Percentiles rank a stretch among this genome's conserved stretches.
These are phyloP conservation scores for Onchidella celtica DNA, from an alignment of 2,888 invertebrate genomes.

Conservation along the genomic window DNA sequence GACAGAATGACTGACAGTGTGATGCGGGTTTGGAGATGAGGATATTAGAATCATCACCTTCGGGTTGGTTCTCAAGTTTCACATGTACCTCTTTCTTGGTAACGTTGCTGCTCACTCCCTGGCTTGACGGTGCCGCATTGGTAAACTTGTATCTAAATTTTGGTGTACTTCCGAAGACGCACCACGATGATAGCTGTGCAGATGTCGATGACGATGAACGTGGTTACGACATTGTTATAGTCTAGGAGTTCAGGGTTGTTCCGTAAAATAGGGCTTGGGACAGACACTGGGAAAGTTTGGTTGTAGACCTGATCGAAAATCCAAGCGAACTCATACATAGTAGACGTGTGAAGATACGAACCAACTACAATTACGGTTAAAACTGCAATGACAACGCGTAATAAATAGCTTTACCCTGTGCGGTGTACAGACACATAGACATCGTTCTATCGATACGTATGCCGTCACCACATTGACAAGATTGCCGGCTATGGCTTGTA, in stretches of 20 bases:
- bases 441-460: background rate
- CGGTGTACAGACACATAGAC: background rate
- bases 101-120: no score
- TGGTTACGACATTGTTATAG: background rate
- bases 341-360: background rate
- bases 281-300: background rate
- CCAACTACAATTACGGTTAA: background rate
- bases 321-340: background rate
- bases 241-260: background rate
- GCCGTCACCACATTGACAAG: background rate
- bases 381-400: background rate
- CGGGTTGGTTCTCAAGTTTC: no score
- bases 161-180: background rate
- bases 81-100: no score
- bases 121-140: no score
- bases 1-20: no score
- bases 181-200: background rate
- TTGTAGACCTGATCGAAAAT: background rate
- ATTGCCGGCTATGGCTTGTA: background rate
- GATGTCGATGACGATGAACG: background rate
- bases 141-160: background rate
- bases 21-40: no score
- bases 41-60: no score
- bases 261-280: background rate
- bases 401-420: background rate